Evolutionary conservation across 2,797 vertebrate species (phyloP).

Genomic region (Syndactyla subalaris): DNA sequence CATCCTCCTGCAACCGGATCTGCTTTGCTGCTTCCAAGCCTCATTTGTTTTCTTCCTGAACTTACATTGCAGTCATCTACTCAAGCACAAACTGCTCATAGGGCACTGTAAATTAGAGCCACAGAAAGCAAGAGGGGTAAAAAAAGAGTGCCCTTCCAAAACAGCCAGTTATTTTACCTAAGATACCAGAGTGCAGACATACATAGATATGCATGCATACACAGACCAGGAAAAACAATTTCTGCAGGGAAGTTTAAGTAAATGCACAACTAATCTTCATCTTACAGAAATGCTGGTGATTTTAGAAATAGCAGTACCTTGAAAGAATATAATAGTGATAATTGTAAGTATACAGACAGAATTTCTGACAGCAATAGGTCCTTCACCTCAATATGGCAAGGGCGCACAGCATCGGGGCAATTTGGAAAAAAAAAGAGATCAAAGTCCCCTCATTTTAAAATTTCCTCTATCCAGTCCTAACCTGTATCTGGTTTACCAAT

Average conservation of each 20-base stretch:
- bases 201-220: background rate
- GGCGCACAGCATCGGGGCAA: background rate
- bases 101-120: background rate
- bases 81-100: background rate
- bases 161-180: background rate
- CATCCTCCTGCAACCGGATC: background rate
- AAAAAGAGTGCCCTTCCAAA: background rate
- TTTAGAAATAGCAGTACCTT: background rate
- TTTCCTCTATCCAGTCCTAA: background rate
- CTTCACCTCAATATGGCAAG: background rate
- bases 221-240: background rate
- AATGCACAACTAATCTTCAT: background rate
- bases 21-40: conserved; percentile 6
- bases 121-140: background rate
- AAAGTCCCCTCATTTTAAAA: background rate
- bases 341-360: background rate
- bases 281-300: background rate
- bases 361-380: background rate
- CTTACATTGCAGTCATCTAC: conserved; percentile 7
- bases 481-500: background rate
- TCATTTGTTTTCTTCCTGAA: conserved; percentile 47
- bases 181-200: background rate
- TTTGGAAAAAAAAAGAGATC: background rate
- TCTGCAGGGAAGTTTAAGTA: background rate
- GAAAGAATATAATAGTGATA: background rate